phyloP scores from a whole-genome alignment of 1,140 invertebrate genomes.

The Pseudomyrmex cubaensis region DNA sequence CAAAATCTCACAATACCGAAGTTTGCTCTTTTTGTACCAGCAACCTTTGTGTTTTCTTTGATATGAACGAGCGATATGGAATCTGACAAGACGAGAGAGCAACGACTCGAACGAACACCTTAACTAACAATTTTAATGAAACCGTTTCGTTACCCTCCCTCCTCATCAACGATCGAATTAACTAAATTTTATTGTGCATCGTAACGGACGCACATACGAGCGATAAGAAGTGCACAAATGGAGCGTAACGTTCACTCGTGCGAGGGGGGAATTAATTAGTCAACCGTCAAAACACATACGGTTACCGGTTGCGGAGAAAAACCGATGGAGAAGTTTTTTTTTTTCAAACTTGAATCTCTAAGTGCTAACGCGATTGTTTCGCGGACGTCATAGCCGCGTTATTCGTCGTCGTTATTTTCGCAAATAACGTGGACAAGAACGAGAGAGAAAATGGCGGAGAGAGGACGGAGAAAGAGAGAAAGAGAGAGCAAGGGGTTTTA shows the following conservation, averaged over 20 bases:
- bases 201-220: conserved; percentile 17
- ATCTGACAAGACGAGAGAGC: too few species aligned
- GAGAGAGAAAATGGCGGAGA: background rate
- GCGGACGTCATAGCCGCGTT: background rate
- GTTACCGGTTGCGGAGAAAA: conserved; percentile 30
- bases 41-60: too few species aligned
- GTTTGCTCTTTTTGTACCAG: too few species aligned
- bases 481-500: conserved; percentile 24
- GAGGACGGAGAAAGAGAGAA: background rate
- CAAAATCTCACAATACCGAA: too few species aligned
- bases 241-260: background rate
- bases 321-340: conserved; percentile 10
- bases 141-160: background rate
- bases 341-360: conserved; percentile 65
- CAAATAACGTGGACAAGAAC: background rate
- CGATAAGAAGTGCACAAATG: conserved; percentile 39
- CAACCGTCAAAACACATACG: conserved; percentile 62
- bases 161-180: conserved; percentile 2
- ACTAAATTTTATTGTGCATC: background rate
- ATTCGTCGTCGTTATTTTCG: background rate
- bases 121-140: background rate
- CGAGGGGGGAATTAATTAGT: conserved; percentile 61
- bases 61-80: too few species aligned
- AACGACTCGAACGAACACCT: background rate
- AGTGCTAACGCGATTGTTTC: conserved; percentile 34